A percentile compares a stretch with the other conserved stretches of the same genome.
phyloP scores from a whole-genome alignment of 1,140 invertebrate species.

The Aricia agestis region DNA sequence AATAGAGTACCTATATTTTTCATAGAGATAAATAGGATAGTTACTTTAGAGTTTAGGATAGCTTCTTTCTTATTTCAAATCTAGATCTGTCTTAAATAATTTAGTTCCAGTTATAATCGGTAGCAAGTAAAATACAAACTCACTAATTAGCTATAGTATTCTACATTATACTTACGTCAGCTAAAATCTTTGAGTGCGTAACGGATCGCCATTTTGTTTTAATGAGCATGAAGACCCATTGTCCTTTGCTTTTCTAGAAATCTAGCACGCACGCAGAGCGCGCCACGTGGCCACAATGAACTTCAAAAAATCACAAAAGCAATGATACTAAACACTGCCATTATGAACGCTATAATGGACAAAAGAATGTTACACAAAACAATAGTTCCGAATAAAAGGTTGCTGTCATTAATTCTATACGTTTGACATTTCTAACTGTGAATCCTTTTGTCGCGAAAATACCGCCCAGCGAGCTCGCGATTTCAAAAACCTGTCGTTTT shows the following conservation, averaged over 20 bases:
- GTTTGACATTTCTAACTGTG: slow-evolving; percentile 69
- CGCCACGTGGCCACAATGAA: slow-evolving; percentile 56
- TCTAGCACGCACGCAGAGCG: slow-evolving; percentile 43
- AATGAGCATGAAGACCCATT: slow-evolving; percentile 10
- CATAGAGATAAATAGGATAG: too few relatives aligned
- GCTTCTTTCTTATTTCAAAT: too few relatives aligned
- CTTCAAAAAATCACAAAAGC: slow-evolving; percentile 63
- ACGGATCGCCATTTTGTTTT: slow-evolving; percentile 10
- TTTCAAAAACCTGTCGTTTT: slow-evolving; percentile 9
- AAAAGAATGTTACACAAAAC: slow-evolving; percentile 63
- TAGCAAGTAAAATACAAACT: background rate
- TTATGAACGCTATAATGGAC: slow-evolving; percentile 68
- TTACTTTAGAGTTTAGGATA: too few relatives aligned
- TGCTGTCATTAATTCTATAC: slow-evolving; percentile 66
- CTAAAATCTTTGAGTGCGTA: slow-evolving; percentile 5
- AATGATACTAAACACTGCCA: slow-evolving; percentile 69
- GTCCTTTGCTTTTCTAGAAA: slow-evolving; percentile 13
- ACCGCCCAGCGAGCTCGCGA: slow-evolving; percentile 48
- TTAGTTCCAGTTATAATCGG: background rate
- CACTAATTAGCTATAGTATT: background rate
- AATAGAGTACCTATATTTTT: too few relatives aligned
- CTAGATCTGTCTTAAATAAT: background rate
- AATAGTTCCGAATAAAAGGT: slow-evolving; percentile 64
- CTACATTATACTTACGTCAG: background rate
- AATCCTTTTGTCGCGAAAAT: slow-evolving; percentile 58